A percentile compares a stretch with the other conserved stretches of the same genome.
Evolutionary conservation across 2,888 invertebrate species (phyloP).

Genomic region (Epicampocera succincta): DNA sequence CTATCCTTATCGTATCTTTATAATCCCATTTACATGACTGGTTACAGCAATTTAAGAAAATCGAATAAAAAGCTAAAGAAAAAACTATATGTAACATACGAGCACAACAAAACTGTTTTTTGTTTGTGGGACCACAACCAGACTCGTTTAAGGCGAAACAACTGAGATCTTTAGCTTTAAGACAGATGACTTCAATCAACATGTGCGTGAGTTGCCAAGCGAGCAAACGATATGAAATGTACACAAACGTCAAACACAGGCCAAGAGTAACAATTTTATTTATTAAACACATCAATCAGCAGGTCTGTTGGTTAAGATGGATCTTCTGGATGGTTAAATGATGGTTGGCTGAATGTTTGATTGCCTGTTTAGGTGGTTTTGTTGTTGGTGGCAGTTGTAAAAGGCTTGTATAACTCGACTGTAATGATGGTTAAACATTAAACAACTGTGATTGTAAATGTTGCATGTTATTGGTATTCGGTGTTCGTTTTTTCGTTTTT

Average conservation of each 20-base stretch:
- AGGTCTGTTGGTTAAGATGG: slow-evolving; percentile 54
- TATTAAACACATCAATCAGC: slow-evolving; percentile 70
- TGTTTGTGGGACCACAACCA: slow-evolving; percentile 49
- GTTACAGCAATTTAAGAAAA: slow-evolving; percentile 44
- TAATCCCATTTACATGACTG: slow-evolving; percentile 60
- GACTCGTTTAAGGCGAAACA: slow-evolving; percentile 41
- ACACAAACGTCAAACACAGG: slow-evolving; percentile 34
- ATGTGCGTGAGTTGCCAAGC: slow-evolving; percentile 63
- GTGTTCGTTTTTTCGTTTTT: slow-evolving; percentile 18
- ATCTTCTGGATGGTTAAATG: slow-evolving; percentile 30
- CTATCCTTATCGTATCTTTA: slow-evolving; percentile 43
- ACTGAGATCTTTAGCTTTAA: slow-evolving; percentile 47
- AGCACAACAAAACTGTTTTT: background rate
- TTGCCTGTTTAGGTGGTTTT: slow-evolving; percentile 44
- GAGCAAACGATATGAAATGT: slow-evolving; percentile 36
- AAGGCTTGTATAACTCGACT: slow-evolving; percentile 51
- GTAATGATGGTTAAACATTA: slow-evolving; percentile 66
- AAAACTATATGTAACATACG: background rate
- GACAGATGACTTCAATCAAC: slow-evolving; percentile 69
- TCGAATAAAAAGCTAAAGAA: background rate
- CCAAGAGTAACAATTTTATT: slow-evolving; percentile 64
- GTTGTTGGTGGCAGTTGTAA: slow-evolving; percentile 59
- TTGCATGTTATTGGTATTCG: slow-evolving; percentile 39
- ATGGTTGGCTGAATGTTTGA: slow-evolving; percentile 34
- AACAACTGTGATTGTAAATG: slow-evolving; percentile 68